Evolutionary conservation across 2,113 vertebrate species (phyloP), one percentile per base, ranked within the genome.

Genomic region (Hassar affinis): DNA sequence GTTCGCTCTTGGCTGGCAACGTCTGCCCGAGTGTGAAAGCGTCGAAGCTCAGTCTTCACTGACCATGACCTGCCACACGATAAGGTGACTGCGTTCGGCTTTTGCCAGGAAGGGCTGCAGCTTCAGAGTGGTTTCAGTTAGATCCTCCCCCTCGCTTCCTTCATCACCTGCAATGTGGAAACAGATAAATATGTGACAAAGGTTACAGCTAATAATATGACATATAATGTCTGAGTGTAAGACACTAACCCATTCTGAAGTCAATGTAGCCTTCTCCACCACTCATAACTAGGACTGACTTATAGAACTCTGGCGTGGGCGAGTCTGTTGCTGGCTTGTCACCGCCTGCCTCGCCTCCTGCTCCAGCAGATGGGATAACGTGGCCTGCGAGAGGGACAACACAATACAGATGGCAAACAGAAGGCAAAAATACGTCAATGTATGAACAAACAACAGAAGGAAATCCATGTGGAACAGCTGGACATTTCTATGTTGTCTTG

Each of bases 261-360:
- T 99, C 98, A 20, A 99, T 99, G 92, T 99, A 99, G n/a, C 98
- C 98, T 88, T 99, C 98, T 78, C 98, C 98, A 88, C 98, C 98
- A 0, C 98, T 99, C 95, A 99, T 96, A 88, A 99, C 96, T 91
- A 99, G 90, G 94, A 98, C 91, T 0, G 96, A 96, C 90, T 94
- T 97, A 86, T 89, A 89, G 81, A 94, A 90, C 12, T 91, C 91
- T 87, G 95, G 95, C 90, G 79, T 85, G 61, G 94, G 80, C 6
- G 92, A 86, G 25, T 98, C 97, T 72, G 92, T 90, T 25, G 88
- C 51, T 9, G 90, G 85, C 86, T 93, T 96, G 79, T 96, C 95
- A 83, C 88, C 85, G 0, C 89, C 61, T 2, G 91, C 78, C 51
- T 97, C 96, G 27, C 94, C 92, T 12, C 90, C 93, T 54, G 85